These are phyloP conservation scores for Ianthella basta DNA, from an alignment of 37 sponge, comb jelly and placozoan genomes.

Conservation along the genomic window DNA sequence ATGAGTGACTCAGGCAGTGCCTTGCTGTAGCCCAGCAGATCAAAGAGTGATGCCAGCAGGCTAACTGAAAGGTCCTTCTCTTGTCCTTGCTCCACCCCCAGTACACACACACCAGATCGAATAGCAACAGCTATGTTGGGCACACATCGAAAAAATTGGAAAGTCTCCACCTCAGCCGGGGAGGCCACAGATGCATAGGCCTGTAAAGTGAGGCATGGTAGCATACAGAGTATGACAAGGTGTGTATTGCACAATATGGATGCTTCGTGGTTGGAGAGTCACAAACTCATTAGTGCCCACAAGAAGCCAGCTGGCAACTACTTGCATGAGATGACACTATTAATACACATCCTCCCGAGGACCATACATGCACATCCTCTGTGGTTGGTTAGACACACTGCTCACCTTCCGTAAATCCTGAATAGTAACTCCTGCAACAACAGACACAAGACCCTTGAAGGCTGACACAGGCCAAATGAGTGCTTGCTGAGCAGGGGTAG, in stretches of 20 bases:
- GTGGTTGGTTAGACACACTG: not conserved
- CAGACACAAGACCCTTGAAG: not conserved
- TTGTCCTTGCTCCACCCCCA: not conserved
- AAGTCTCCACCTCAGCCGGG: not conserved
- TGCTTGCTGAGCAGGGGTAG: constrained; percentile 43
- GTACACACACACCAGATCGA: not conserved
- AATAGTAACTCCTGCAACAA: constrained; percentile 6
- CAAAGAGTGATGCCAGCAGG: constrained; percentile 20
- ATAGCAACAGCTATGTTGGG: constrained; percentile 1
- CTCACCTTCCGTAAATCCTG: not conserved
- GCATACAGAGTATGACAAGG: not conserved
- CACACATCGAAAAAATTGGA: not conserved
- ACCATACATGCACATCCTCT: not conserved
- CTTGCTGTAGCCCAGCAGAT: constrained; percentile 50
- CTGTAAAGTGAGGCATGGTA: not conserved
- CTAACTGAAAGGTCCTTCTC: not conserved
- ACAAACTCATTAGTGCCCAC: no score
- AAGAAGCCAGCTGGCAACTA: no score
- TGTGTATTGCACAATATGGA: not conserved
- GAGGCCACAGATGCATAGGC: not conserved
- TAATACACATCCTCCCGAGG: not conserved
- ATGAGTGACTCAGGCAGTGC: constrained; percentile 65
- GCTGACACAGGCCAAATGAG: not conserved
- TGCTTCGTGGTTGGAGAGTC: no score
- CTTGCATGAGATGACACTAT: no score